phyloP scores from a whole-genome alignment of 1,140 invertebrate genomes.

The Cydia strobilella region DNA sequence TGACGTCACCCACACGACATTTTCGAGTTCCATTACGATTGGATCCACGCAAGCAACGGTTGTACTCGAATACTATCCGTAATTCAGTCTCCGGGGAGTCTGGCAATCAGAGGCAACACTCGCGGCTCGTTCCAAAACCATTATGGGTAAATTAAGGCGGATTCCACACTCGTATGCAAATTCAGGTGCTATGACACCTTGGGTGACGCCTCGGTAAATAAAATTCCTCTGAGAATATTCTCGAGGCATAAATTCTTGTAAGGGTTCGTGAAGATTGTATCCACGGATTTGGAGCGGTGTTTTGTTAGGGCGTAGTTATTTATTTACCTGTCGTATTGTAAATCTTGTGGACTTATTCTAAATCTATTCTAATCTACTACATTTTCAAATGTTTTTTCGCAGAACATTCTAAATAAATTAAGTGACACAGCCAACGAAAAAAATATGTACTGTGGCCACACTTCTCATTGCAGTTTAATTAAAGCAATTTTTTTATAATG shows the following conservation, averaged over 20 bases:
- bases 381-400: no score
- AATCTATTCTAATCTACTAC: neutral
- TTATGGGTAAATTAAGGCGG: conserved; percentile 74
- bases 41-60: conserved; percentile 3
- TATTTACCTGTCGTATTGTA: conserved; percentile 12
- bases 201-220: conserved; percentile 15
- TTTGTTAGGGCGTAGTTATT: conserved; percentile 5
- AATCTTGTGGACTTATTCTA: conserved; percentile 4
- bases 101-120: conserved; percentile 69
- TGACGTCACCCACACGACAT: neutral
- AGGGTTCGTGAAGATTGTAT: conserved; percentile 5
- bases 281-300: neutral
- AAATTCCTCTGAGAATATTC: conserved; percentile 18
- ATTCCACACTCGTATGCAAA: conserved; percentile 64
- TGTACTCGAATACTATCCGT: neutral
- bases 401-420: no score
- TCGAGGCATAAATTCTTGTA: conserved; percentile 27
- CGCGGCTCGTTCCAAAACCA: conserved; percentile 67
- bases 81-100: conserved; percentile 56
- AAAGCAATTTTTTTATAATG: no score
- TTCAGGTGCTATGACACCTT: conserved; percentile 36
- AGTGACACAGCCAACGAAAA: no score
- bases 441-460: no score
- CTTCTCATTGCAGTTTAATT: no score
- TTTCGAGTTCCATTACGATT: conserved; percentile 16